Evolutionary conservation across 2,888 invertebrate species (phyloP).

Genomic region (Bombyx huttoni): DNA sequence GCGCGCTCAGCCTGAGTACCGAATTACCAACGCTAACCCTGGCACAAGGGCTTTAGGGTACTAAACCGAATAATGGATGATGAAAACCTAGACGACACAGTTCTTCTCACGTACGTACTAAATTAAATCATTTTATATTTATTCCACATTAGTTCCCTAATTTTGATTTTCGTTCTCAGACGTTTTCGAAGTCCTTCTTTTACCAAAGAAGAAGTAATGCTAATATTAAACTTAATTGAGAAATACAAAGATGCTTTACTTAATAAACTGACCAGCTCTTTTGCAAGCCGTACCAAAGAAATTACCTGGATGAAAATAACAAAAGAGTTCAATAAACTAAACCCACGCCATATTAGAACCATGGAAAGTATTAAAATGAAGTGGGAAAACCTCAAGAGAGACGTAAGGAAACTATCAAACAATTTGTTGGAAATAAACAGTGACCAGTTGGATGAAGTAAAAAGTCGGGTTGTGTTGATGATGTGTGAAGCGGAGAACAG

Average conservation of each 20-base stretch:
- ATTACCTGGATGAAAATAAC: conserved; percentile 43
- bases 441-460: conserved; percentile 25
- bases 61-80: conserved; percentile 13
- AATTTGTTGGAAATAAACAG: conserved; percentile 29
- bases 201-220: conserved; percentile 34
- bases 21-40: neutral
- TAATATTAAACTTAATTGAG: conserved; percentile 34
- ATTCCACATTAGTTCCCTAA: neutral
- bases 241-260: conserved; percentile 40
- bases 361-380: conserved; percentile 40
- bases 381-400: conserved; percentile 52
- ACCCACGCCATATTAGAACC: conserved; percentile 28
- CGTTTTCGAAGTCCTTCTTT: conserved; percentile 43
- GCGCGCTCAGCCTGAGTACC: too few species aligned
- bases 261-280: conserved; percentile 37
- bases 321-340: conserved; percentile 35
- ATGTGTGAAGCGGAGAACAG: conserved; percentile 26
- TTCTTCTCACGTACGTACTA: neutral
- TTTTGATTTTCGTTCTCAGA: conserved; percentile 11
- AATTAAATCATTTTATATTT: neutral
- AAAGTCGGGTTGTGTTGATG: conserved; percentile 25
- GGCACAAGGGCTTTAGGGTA: neutral
- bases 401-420: conserved; percentile 30
- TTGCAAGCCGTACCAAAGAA: conserved; percentile 39
- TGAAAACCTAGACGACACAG: conserved; percentile 11